Base-by-base conservation (phyloP, 2,888 invertebrate genomes). In the Eupithecia subfuscata region DNA sequence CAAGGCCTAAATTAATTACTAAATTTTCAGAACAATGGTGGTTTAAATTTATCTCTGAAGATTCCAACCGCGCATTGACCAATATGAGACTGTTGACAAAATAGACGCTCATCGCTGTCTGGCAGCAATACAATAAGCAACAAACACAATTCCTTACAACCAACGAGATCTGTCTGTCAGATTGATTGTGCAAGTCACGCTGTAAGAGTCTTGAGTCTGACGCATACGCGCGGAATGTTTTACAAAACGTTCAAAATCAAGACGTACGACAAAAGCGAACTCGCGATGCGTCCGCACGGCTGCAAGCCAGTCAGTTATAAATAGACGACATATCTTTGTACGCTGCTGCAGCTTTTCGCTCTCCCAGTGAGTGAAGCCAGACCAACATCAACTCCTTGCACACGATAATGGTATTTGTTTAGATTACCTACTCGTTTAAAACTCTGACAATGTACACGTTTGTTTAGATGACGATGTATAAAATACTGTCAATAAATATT, bases 281-380 rank as follows among this genome's bases (percentile, higher is more conserved):
- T 83, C 83, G 82, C 87, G 88, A 87, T 88, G 90, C 89, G 88
- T 85, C 85, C 88, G 60, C 25, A 82, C 86, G 88, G 89, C 87
- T 90, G 90, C 90, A 91, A 85, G 90, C 88, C 89, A 87, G 85
- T 85, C 88, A 83, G 89, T 87, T 94, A 94, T 92, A 92, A 93
- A 94, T 94, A 94, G 93, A 90, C 87, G 89, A 89, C 91, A 89
- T 91, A 91, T 93, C 92, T 93, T 89, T 89, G 90, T 88, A 88
- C 89, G 88, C 12, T 56, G 56, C 84, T 78, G 87, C 84, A 79
- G 87, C 84, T 83, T 83, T 85, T 84, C 87, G 90, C 92, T 93
- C 94, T 93, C 94, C 94, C 92, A 87, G 90, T 84, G 89, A 90
- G 90, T 89, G 91, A 90, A 75, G 87, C 89, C 90, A 91, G 89